phyloP scores from a whole-genome alignment of 2,797 vertebrate species.

The Rousettus madagascariensis region DNA sequence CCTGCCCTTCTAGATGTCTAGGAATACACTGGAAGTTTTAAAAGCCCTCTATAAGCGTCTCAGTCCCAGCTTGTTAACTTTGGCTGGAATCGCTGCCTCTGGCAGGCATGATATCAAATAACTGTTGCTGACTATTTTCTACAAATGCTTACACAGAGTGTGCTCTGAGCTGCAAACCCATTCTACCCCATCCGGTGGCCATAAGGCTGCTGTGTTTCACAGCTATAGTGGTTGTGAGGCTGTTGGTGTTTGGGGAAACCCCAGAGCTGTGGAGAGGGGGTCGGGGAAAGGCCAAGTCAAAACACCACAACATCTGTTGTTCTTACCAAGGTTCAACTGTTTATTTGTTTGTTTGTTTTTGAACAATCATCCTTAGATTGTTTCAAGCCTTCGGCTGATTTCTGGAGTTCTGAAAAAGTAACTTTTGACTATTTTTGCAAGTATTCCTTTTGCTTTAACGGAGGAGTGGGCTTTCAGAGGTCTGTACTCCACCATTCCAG shows the following conservation, averaged over 20 bases:
- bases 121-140: not conserved
- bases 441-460: not conserved
- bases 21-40: not conserved
- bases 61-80: not conserved
- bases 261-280: not conserved
- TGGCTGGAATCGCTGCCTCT: not conserved
- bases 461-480: not conserved
- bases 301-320: not conserved
- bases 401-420: not conserved
- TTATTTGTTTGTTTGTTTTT: not conserved
- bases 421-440: not conserved
- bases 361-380: not conserved
- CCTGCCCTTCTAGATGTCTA: not conserved
- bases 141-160: not conserved
- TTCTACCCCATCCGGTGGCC: not conserved
- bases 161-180: not conserved
- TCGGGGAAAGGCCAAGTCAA: not conserved
- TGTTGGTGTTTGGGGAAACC: not conserved
- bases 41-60: not conserved
- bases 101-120: not conserved
- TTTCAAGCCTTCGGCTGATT: not conserved
- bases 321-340: not conserved
- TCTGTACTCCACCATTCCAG: not conserved
- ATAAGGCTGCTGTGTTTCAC: not conserved
- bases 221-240: not conserved